Conservation (phyloP, 2,888 invertebrate genomes). For the Diplolepis rosae region DNA sequence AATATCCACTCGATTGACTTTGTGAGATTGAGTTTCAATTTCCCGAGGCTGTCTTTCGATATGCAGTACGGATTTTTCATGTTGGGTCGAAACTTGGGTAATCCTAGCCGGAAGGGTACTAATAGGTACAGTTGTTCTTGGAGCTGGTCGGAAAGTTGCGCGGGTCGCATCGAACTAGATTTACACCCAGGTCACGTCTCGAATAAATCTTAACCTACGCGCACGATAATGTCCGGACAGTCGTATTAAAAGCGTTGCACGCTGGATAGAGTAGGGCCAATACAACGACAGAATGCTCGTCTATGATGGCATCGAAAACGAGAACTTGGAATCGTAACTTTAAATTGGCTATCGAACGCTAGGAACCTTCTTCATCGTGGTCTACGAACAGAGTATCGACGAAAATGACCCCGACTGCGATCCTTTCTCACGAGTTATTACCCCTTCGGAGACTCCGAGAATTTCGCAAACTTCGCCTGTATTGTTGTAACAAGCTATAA, state of each 20-base stretch:
- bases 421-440: constrained; percentile 49
- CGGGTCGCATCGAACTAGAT: constrained; percentile 39
- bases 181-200: constrained; percentile 33
- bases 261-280: not conserved
- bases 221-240: constrained; percentile 32
- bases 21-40: constrained; percentile 24
- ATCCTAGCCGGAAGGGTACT: constrained; percentile 32
- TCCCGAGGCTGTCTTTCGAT: constrained; percentile 21
- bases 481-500: constrained; percentile 49
- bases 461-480: constrained; percentile 35
- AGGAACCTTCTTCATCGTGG: constrained; percentile 34
- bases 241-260: constrained; percentile 37
- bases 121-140: constrained; percentile 25
- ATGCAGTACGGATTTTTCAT: constrained; percentile 22
- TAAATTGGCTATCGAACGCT: constrained; percentile 52
- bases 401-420: constrained; percentile 40
- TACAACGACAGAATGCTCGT: not conserved
- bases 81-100: constrained; percentile 10
- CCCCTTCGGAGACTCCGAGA: constrained; percentile 43
- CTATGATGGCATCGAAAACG: constrained; percentile 7
- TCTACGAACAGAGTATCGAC: constrained; percentile 43
- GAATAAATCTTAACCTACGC: constrained; percentile 32
- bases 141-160: constrained; percentile 34
- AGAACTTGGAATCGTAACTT: constrained; percentile 52
- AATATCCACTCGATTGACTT: constrained; percentile 17